These are phyloP conservation scores for Ameiurus melas DNA, from an alignment of 2,113 vertebrate species.

Conservation along the genomic window DNA sequence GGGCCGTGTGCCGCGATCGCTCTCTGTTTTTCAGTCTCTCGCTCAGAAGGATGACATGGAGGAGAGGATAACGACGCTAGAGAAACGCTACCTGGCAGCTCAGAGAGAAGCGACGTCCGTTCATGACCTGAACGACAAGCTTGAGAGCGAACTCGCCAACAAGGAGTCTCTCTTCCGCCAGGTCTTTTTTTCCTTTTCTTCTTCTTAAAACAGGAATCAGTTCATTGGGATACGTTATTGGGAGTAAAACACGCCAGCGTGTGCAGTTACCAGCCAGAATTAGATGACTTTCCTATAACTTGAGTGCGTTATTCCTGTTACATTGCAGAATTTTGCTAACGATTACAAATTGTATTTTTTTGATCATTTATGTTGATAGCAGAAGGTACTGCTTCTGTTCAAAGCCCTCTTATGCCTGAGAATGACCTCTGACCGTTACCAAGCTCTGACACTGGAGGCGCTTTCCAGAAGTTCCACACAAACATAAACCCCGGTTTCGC, in stretches of 20 bases:
- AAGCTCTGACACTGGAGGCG: no score
- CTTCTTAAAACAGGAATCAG: not conserved
- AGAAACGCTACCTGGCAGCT: conserved; percentile 96
- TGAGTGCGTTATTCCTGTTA: not conserved
- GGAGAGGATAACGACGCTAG: conserved; percentile 96
- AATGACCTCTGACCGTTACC: no score
- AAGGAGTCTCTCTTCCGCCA: conserved; percentile 92
- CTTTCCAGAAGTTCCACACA: no score
- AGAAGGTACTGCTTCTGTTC: no score
- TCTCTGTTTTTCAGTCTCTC: conserved; percentile 75
- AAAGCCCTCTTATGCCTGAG: no score
- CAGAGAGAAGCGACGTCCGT: conserved; percentile 96
- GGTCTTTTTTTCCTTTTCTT: conserved; percentile 62
- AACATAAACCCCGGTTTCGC: no score
- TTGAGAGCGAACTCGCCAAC: conserved; percentile 97
- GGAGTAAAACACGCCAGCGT: no score
- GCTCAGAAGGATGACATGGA: conserved; percentile 99
- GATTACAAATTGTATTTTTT: not conserved
- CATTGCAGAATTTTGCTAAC: not conserved
- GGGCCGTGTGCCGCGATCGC: not conserved
- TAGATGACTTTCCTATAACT: not conserved
- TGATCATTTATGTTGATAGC: not conserved
- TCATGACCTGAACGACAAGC: conserved; percentile 96
- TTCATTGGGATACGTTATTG: not conserved
- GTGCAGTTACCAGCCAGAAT: not conserved